A percentile compares a stretch with the other conserved stretches of the same genome.
Evolutionary conservation across 1,140 invertebrate species (phyloP).

Genomic region (Brachionus koreanus): DNA sequence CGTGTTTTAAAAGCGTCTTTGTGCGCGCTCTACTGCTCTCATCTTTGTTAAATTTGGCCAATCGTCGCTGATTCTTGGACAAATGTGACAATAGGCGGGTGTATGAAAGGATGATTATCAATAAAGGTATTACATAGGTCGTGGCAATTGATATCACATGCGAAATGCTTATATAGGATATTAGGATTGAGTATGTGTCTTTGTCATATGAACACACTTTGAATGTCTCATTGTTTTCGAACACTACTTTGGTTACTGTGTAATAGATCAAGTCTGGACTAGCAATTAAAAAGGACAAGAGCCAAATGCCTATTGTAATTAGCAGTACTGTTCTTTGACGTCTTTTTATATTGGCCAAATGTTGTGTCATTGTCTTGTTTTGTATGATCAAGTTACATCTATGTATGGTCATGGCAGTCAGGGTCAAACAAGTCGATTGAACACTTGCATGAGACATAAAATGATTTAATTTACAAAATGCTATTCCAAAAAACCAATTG

Average conservation of each 20-base stretch:
- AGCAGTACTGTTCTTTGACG: slow-evolving; percentile 11
- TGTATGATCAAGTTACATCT: slow-evolving; percentile 37
- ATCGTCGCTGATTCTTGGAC: slow-evolving; percentile 12
- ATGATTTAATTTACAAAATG: slow-evolving; percentile 34
- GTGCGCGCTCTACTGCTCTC: not conserved
- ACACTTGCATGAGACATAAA: slow-evolving; percentile 42
- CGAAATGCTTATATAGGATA: slow-evolving; percentile 26
- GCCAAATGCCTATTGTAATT: slow-evolving; percentile 15
- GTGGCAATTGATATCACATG: slow-evolving; percentile 32
- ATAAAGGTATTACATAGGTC: slow-evolving; percentile 31
- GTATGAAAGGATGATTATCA: slow-evolving; percentile 34
- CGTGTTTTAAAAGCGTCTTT: not conserved
- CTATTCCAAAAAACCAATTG: slow-evolving; percentile 32
- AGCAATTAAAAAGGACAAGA: not conserved
- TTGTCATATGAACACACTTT: slow-evolving; percentile 12
- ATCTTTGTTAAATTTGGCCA: slow-evolving; percentile 33
- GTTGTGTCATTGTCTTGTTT: slow-evolving; percentile 9
- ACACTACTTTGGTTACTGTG: not conserved
- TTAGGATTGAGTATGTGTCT: not conserved
- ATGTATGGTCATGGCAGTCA: slow-evolving; percentile 43
- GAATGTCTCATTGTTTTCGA: not conserved
- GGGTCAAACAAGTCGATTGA: slow-evolving; percentile 32
- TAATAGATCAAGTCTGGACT: slow-evolving; percentile 36
- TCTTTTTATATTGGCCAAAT: not conserved
- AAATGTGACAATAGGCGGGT: slow-evolving; percentile 23